phyloP scores from a whole-genome alignment of 2,113 vertebrate species.

The Limnothrissa miodon region DNA sequence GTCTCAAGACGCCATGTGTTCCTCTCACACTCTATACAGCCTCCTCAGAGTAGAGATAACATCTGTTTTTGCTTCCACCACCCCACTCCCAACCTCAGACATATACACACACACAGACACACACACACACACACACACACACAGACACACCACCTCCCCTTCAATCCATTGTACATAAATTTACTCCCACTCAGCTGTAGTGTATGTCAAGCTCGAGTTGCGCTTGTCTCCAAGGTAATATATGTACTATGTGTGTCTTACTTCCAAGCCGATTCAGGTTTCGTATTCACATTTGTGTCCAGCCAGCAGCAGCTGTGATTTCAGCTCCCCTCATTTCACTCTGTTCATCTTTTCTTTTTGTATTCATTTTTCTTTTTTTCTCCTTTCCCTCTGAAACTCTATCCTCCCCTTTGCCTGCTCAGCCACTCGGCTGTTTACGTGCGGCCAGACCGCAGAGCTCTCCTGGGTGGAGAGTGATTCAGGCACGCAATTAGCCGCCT shows the following conservation, averaged over 20 bases:
- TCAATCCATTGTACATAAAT: conserved; percentile 16
- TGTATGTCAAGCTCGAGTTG: neutral
- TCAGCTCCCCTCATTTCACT: neutral
- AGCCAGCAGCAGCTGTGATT: neutral
- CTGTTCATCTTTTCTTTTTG: neutral
- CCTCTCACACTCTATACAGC: neutral
- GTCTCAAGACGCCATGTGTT: conserved; percentile 17
- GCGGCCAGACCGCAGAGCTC: conserved; percentile 22
- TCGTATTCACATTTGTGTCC: neutral
- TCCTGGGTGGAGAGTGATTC: conserved; percentile 20
- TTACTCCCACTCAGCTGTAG: conserved; percentile 16
- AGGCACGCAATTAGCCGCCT: conserved; percentile 48
- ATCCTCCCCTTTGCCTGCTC: neutral
- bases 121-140: neutral
- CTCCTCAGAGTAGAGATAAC: neutral
- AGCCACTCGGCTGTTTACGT: conserved; percentile 20
- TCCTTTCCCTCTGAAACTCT: neutral
- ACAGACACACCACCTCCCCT: neutral
- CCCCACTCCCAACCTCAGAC: neutral
- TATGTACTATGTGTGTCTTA: neutral
- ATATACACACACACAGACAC: neutral
- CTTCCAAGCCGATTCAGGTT: neutral
- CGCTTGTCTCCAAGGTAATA: neutral
- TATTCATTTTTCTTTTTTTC: neutral
- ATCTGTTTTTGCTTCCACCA: conserved; percentile 33